Conservation (phyloP, 2,797 vertebrate genomes). For the Galaxias olidus region DNA sequence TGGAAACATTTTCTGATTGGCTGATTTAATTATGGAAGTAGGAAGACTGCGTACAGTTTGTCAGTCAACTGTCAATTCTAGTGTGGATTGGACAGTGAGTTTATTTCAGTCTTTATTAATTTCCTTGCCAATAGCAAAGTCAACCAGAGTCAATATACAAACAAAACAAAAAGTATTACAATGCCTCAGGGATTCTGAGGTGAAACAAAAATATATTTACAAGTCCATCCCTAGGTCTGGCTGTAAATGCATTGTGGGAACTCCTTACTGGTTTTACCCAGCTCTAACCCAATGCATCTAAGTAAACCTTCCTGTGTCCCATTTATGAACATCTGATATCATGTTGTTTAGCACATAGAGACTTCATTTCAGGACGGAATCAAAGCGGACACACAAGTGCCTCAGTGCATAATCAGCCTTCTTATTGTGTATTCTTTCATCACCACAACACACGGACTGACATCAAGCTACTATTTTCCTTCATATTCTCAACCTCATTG, state of each 20-base stretch:
- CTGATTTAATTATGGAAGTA: neutral
- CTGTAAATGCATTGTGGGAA: slow-evolving; percentile 28
- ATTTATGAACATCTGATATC: neutral
- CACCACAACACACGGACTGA: slow-evolving; percentile 3
- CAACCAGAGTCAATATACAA: slow-evolving; percentile 33
- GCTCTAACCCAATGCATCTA: neutral
- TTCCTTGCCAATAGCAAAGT: slow-evolving; percentile 23
- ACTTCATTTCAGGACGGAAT: neutral
- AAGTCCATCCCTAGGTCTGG: slow-evolving; percentile 42
- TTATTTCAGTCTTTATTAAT: slow-evolving; percentile 7
- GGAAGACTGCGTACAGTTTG: slow-evolving; percentile 8
- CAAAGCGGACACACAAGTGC: neutral
- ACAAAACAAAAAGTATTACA: slow-evolving; percentile 35
- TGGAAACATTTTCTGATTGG: neutral
- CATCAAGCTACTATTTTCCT: slow-evolving; percentile 5
- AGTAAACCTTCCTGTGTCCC: neutral
- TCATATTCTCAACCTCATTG: slow-evolving; percentile 13
- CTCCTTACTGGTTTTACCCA: neutral
- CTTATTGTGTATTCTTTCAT: slow-evolving; percentile 22
- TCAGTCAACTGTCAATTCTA: slow-evolving; percentile 29
- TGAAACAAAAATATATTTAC: slow-evolving; percentile 56
- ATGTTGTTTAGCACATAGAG: neutral
- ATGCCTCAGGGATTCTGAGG: slow-evolving; percentile 41
- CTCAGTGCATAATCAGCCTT: slow-evolving; percentile 12
- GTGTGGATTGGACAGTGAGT: slow-evolving; percentile 28